Percentiles rank a stretch among this genome's conserved stretches.
These are phyloP conservation scores for Rhea pennata DNA, from an alignment of 2,113 vertebrate species.

Conservation along the genomic window DNA sequence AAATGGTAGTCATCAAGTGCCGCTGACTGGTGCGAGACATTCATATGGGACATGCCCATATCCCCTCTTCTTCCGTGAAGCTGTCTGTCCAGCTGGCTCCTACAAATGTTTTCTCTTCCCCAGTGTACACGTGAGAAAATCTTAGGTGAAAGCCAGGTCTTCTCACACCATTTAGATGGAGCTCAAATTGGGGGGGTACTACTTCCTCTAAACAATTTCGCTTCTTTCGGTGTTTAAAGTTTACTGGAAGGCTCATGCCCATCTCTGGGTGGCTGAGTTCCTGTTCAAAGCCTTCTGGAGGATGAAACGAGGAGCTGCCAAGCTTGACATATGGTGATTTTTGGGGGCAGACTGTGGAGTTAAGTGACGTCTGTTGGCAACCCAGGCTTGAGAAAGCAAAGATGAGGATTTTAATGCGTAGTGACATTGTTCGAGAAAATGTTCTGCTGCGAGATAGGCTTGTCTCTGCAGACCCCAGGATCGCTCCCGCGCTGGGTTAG, in stretches of 20 bases:
- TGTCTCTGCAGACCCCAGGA: neutral
- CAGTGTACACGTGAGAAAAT: neutral
- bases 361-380: constrained; percentile 21
- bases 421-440: neutral
- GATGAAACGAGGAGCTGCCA: neutral
- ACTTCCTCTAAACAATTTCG: accelerated
- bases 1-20: neutral
- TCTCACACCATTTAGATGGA: neutral
- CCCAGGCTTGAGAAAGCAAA: neutral
- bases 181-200: neutral
- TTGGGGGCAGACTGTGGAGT: neutral
- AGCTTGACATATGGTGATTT: constrained; percentile 11
- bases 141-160: neutral
- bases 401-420: neutral
- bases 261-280: neutral
- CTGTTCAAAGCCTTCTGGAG: neutral
- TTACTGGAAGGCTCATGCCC: neutral
- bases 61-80: neutral
- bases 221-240: neutral
- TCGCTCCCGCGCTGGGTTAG: accelerated
- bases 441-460: neutral
- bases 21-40: no score
- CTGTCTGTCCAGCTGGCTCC: neutral
- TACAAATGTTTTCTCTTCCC: neutral
- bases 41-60: neutral